Percentiles rank a stretch among this genome's conserved stretches.
Evolutionary conservation across 2,113 vertebrate genomes (phyloP).

Genomic region (Rhinopithecus roxellana): DNA sequence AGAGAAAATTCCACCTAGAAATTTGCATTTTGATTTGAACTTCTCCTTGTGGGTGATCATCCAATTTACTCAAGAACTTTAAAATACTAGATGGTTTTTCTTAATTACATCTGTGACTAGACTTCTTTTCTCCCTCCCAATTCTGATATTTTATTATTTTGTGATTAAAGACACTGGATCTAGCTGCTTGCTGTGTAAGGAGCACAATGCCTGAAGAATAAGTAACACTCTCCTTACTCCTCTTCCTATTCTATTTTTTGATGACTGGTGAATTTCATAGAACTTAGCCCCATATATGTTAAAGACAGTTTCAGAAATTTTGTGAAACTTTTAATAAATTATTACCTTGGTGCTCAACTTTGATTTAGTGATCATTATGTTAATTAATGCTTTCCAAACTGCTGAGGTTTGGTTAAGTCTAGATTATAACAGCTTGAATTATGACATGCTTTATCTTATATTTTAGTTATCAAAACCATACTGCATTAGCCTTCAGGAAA

Average conservation of each 20-base stretch:
- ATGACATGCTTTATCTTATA: neutral
- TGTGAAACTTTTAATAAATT: neutral
- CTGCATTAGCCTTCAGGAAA: slow-evolving; percentile 13
- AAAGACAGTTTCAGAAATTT: neutral
- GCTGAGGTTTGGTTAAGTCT: neutral
- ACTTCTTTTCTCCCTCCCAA: neutral
- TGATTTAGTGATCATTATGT: neutral
- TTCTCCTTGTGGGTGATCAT: neutral
- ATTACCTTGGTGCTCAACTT: neutral
- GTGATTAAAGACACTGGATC: neutral
- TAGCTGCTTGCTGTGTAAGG: neutral
- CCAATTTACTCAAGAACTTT: neutral
- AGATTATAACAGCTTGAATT: neutral
- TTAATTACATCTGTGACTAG: neutral
- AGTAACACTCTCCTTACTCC: neutral
- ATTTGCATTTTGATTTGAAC: neutral
- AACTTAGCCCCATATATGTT: neutral
- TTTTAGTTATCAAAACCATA: slow-evolving; percentile 16
- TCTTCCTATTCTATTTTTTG: neutral
- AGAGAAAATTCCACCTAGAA: neutral
- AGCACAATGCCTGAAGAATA: neutral
- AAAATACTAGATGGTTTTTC: neutral
- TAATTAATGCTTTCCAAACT: slow-evolving; percentile 20
- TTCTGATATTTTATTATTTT: neutral
- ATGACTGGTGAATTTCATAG: neutral